Evolutionary conservation across 2,888 invertebrate genomes (phyloP).

Genomic region (Alloscopus bannaensis): DNA sequence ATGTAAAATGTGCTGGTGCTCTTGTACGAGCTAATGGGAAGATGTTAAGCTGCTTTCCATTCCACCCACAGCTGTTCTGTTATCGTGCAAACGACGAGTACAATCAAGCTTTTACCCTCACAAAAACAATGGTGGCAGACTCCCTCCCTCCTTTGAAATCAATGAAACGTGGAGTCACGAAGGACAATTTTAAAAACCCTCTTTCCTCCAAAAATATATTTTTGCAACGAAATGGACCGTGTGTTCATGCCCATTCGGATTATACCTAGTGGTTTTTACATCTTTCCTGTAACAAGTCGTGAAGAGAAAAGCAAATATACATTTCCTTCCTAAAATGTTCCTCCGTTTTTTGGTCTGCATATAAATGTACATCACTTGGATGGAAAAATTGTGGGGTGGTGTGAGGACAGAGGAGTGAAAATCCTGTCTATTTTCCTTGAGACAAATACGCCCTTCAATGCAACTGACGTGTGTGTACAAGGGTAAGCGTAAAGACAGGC

Average conservation of each 20-base stretch:
- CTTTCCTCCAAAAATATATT: too few species aligned
- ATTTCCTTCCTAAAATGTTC: too few species aligned
- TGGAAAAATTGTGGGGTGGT: conserved; percentile 15
- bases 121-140: too few species aligned
- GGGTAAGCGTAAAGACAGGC: too few species aligned
- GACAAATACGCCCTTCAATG: conserved; percentile 6
- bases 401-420: conserved; percentile 14
- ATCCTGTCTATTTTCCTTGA: conserved; percentile 5
- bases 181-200: conserved; percentile 4
- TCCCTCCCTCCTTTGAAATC: too few species aligned
- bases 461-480: too few species aligned
- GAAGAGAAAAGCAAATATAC: conserved; percentile 21
- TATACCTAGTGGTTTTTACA: conserved; percentile 24
- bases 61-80: conserved; percentile 6
- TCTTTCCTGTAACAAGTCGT: conserved; percentile 37
- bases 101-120: too few species aligned
- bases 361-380: too few species aligned
- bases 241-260: conserved; percentile 12
- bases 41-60: too few species aligned
- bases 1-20: not conserved
- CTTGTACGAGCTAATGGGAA: too few species aligned
- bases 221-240: conserved; percentile 3
- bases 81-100: too few species aligned
- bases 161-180: conserved; percentile 1
- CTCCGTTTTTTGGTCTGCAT: too few species aligned